These are phyloP conservation scores for Drosophila varians DNA, from an alignment of 1,140 invertebrate genomes.

Conservation along the genomic window DNA sequence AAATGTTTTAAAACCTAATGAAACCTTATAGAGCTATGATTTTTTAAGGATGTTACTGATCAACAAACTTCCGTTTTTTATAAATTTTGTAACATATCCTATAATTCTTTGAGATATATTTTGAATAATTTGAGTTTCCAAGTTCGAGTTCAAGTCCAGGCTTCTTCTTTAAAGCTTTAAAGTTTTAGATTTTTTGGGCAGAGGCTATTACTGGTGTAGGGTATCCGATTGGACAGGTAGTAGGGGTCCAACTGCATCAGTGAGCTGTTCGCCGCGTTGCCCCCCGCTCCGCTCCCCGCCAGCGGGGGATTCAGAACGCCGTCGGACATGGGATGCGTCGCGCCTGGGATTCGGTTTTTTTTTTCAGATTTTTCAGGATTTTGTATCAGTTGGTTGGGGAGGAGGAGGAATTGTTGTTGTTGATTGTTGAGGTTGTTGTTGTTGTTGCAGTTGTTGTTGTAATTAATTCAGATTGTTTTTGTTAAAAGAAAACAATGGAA, in stretches of 20 bases:
- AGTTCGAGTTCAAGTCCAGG: slow-evolving; percentile 6
- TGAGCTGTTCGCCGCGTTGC: slow-evolving; percentile 65
- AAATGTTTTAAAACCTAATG: too few species aligned
- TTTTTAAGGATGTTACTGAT: not conserved
- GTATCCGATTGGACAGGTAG: slow-evolving; percentile 80
- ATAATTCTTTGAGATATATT: too few species aligned
- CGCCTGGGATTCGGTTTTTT: slow-evolving; percentile 38
- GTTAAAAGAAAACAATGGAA: slow-evolving; percentile 64
- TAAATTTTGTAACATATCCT: too few species aligned
- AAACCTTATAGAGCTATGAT: too few species aligned
- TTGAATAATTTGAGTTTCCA: not conserved
- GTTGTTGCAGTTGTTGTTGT: slow-evolving; percentile 61
- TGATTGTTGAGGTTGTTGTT: slow-evolving; percentile 50
- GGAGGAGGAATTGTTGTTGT: slow-evolving; percentile 18
- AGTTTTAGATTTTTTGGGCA: slow-evolving; percentile 9
- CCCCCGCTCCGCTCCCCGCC: slow-evolving; percentile 55
- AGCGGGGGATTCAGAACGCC: slow-evolving; percentile 63
- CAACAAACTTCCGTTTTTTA: too few species aligned
- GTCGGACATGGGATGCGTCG: slow-evolving; percentile 75
- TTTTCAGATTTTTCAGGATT: slow-evolving; percentile 12
- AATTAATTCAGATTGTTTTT: slow-evolving; percentile 40
- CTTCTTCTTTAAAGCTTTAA: not conserved
- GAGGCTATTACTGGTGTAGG: slow-evolving; percentile 77
- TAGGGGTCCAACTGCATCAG: slow-evolving; percentile 74
- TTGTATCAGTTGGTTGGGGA: slow-evolving; percentile 15